Conservation (phyloP, 1,140 invertebrate genomes). For the Aricia agestis region DNA sequence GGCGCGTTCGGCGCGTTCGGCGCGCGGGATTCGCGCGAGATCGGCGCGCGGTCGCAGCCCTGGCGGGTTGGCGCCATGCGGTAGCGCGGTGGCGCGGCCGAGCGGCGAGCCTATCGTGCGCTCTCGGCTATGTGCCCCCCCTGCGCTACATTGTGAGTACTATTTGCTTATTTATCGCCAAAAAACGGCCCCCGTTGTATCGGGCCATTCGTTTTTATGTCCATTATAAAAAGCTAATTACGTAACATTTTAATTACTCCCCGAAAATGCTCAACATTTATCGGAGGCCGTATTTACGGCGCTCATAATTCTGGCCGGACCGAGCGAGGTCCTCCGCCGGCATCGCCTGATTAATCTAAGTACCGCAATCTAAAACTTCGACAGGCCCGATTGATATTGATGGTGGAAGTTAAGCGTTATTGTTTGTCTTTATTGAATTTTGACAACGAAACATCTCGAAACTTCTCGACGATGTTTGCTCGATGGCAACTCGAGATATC, state of each 20-base stretch:
- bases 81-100: slow-evolving; percentile 68
- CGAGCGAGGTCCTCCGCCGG: not conserved
- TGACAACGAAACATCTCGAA: slow-evolving; percentile 1
- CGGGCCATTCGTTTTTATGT: not conserved
- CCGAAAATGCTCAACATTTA: not conserved
- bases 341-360: not conserved
- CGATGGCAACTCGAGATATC: not conserved
- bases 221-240: slow-evolving; percentile 12
- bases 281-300: not conserved
- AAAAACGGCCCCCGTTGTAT: slow-evolving; percentile 16
- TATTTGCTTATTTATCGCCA: slow-evolving; percentile 21
- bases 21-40: slow-evolving; percentile 39
- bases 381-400: not conserved
- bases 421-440: slow-evolving; percentile 11
- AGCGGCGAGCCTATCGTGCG: slow-evolving; percentile 68
- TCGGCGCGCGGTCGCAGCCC: slow-evolving; percentile 30
- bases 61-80: slow-evolving; percentile 58
- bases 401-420: slow-evolving; percentile 4
- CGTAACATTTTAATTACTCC: slow-evolving; percentile 6
- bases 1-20: slow-evolving; percentile 44
- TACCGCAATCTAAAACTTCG: not conserved
- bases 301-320: not conserved
- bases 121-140: slow-evolving; percentile 75
- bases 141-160: slow-evolving; percentile 74
- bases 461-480: not conserved